Evolutionary conservation across 2,888 invertebrate species (phyloP).

Genomic region (Lordiphosa fenestrarum): DNA sequence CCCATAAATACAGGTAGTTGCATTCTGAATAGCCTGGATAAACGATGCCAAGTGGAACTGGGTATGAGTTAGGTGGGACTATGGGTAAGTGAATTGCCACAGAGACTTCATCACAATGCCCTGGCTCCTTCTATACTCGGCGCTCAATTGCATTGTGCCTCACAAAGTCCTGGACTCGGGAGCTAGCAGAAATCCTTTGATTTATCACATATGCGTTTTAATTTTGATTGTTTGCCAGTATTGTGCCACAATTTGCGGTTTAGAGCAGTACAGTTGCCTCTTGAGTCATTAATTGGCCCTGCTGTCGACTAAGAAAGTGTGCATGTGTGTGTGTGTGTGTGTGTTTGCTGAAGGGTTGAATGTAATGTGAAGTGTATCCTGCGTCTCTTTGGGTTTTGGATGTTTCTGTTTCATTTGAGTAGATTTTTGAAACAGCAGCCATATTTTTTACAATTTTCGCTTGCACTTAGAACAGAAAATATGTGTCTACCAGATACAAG

Average conservation of each 20-base stretch:
- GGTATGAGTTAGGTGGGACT: constrained; percentile 1
- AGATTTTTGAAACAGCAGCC: too few species aligned
- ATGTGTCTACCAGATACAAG: too few species aligned
- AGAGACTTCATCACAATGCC: constrained; percentile 53
- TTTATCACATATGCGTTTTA: too few species aligned
- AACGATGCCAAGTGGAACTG: constrained; percentile 55
- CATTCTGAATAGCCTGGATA: constrained; percentile 56
- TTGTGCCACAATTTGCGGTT: too few species aligned
- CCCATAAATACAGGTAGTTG: constrained; percentile 70
- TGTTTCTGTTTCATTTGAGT: too few species aligned
- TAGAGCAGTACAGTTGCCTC: too few species aligned
- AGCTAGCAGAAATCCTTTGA: too few species aligned
- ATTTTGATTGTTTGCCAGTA: too few species aligned
- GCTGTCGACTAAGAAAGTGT: constrained; percentile 10
- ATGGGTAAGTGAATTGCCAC: constrained; percentile 65
- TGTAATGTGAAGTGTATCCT: constrained; percentile 1
- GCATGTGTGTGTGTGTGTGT: background rate
- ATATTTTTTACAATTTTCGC: too few species aligned
- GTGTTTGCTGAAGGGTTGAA: constrained; percentile 15
- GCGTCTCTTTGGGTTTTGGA: too few species aligned
- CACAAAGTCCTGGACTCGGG: constrained; percentile 9
- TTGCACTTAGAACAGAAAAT: too few species aligned
- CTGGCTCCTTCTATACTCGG: constrained; percentile 23
- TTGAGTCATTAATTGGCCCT: too few species aligned
- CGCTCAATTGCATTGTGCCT: constrained; percentile 55